These are phyloP conservation scores for Ceratosolen solmsi DNA, from an alignment of 1,140 invertebrate species.

Conservation along the genomic window DNA sequence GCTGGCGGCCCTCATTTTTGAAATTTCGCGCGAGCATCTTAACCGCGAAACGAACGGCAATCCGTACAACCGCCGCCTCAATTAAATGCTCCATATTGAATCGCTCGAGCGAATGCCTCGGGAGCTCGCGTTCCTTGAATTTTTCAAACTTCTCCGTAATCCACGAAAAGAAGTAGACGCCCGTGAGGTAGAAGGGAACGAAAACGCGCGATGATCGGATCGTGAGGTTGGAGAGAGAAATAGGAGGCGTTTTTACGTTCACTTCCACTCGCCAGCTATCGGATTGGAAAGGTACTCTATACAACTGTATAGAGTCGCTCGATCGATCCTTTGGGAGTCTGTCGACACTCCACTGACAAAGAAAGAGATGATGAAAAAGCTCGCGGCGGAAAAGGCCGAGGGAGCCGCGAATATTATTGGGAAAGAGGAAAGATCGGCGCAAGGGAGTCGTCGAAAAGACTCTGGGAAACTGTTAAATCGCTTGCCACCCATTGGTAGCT, in stretches of 20 bases:
- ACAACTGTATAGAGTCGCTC: conserved; percentile 25
- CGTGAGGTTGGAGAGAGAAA: not conserved
- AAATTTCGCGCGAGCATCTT: not conserved
- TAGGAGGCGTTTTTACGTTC: conserved; percentile 54
- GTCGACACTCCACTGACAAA: conserved; percentile 41
- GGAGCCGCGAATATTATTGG: conserved; percentile 43
- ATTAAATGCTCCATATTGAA: conserved; percentile 12
- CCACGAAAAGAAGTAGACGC: not conserved
- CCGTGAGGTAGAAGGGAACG: not conserved
- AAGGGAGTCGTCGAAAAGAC: conserved; percentile 31
- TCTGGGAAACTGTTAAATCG: conserved; percentile 59
- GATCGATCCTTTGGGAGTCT: conserved; percentile 58
- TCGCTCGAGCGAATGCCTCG: not conserved
- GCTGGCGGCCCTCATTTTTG: not conserved
- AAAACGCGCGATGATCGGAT: no score
- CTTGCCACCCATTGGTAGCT: conserved; percentile 53
- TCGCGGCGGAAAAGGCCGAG: conserved; percentile 42
- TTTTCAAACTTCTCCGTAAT: conserved; percentile 25
- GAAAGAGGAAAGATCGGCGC: conserved; percentile 35
- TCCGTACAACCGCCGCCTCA: not conserved
- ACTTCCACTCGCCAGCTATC: not conserved
- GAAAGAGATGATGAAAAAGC: conserved; percentile 41
- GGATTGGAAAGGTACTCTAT: conserved; percentile 24
- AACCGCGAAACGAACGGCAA: no score
- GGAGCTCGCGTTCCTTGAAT: conserved; percentile 14